These are phyloP conservation scores for Hippocampus zosterae DNA, from an alignment of 2,113 vertebrate species.

Conservation along the genomic window DNA sequence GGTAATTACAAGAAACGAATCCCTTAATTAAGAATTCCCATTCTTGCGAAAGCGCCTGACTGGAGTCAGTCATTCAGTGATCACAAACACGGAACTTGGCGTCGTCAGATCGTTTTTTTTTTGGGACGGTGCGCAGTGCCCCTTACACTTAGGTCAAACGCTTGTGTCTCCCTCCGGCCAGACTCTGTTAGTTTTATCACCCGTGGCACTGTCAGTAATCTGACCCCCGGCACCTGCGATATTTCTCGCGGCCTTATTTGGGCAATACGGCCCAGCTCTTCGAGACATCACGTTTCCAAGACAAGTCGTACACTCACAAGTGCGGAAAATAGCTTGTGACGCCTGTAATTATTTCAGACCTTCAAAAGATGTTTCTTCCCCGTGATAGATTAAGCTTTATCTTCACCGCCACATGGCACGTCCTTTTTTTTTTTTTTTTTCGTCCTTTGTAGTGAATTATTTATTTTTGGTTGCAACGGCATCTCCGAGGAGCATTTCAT, in stretches of 20 bases:
- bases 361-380: slow-evolving; percentile 66
- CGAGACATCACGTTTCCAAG: slow-evolving; percentile 44
- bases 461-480: slow-evolving; percentile 43
- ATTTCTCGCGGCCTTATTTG: slow-evolving; percentile 13
- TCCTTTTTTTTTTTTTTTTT: slow-evolving; percentile 39
- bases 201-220: slow-evolving; percentile 32
- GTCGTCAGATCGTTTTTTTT: slow-evolving; percentile 14
- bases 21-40: slow-evolving; percentile 69
- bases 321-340: slow-evolving; percentile 60
- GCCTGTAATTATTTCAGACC: slow-evolving; percentile 66
- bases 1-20: slow-evolving; percentile 75
- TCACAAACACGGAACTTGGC: slow-evolving; percentile 17
- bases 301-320: slow-evolving; percentile 33
- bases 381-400: slow-evolving; percentile 65
- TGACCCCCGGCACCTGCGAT: slow-evolving; percentile 28
- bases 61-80: slow-evolving; percentile 21
- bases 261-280: slow-evolving; percentile 24
- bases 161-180: slow-evolving; percentile 10
- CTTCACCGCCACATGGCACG: slow-evolving; percentile 56
- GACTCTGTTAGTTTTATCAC: slow-evolving; percentile 31
- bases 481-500: slow-evolving; percentile 47
- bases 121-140: not conserved
- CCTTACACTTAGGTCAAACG: slow-evolving; percentile 33
- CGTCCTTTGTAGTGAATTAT: slow-evolving; percentile 44
- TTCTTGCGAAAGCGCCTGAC: slow-evolving; percentile 17